Base-by-base conservation (phyloP, 1,140 invertebrate genomes). In the Zaprionus capensis region DNA sequence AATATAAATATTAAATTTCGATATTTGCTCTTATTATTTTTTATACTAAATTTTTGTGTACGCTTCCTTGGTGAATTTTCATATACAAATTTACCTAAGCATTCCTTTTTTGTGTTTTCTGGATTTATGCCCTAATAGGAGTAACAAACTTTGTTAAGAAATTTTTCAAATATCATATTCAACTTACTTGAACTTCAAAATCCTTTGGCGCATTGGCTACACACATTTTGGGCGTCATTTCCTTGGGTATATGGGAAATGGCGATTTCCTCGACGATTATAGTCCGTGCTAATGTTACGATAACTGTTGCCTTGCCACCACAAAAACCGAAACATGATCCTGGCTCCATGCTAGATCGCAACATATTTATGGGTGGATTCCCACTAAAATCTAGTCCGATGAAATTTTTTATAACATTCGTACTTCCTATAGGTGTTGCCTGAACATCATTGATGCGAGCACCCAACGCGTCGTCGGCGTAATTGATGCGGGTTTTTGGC, bases 331-430 rank as follows among this genome's bases (percentile, higher is more conserved):
- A 92, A n/a, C 91, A 92, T 5, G 82, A 49, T 1, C 91, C 91
- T 1, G 91, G 82, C 0, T 73, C 44, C 20, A 92, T 36, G 22
- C 56, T 74, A 0, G 82, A 20, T 0, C 68, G 70, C 14, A 92
- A 31, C 65, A 92, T 82, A 56, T 91, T 84, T 7, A 92, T 62
- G 0, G 91, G 91, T 6, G 91, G 76, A 76, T 92, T 92, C 0
- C 78, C 53, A 51, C 68, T 76, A 6, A 83, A 92, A 5, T 91
- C 85, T 7, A 91, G 56, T 0, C 90, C 90, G 1, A 91, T 26
- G 0, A 91, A 3, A 0, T 20, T 26, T 55, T 73, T 86, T 0
- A 88, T 6, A 1, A 92, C 7, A 24, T 62, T 84, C 6, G 41
- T 64, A 1, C 63, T 20, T 1, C 46, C 57, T 6, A 91, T 65